phyloP scores from a whole-genome alignment of 2,113 vertebrate genomes.

The Osmerus mordax region DNA sequence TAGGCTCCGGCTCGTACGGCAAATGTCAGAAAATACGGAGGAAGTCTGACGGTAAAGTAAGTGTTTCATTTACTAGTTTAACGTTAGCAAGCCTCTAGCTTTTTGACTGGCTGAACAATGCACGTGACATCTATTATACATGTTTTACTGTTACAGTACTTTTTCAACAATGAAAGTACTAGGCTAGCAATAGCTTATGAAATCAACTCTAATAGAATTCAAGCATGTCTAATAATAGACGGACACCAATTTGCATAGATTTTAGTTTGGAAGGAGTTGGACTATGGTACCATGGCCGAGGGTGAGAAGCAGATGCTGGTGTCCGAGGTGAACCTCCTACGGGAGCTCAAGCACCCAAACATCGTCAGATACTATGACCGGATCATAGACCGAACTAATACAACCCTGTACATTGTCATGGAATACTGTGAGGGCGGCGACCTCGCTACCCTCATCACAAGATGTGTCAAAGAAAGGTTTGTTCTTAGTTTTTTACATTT shows the following conservation, averaged over 20 bases:
- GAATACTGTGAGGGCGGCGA: slow-evolving; percentile 94
- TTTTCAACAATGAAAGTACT: not conserved
- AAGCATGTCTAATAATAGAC: not conserved
- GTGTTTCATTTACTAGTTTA: slow-evolving; percentile 8
- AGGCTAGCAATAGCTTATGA: not conserved
- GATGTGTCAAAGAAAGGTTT: slow-evolving; percentile 84
- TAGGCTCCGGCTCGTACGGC: slow-evolving; percentile 90
- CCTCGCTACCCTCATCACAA: slow-evolving; percentile 82
- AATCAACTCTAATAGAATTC: not conserved
- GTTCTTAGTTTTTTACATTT: not conserved
- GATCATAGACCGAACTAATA: slow-evolving; percentile 87
- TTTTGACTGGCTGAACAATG: no score
- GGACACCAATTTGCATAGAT: slow-evolving; percentile 61
- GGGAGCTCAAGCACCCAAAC: slow-evolving; percentile 91
- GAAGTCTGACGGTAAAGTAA: slow-evolving; percentile 88
- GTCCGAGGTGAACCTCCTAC: slow-evolving; percentile 92
- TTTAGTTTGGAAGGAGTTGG: slow-evolving; percentile 95
- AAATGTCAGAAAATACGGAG: slow-evolving; percentile 90
- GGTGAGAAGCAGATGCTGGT: slow-evolving; percentile 95
- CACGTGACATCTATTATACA: not conserved
- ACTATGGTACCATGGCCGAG: slow-evolving; percentile 92
- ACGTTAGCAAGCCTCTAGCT: not conserved
- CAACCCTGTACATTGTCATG: slow-evolving; percentile 94
- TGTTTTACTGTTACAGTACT: no score
- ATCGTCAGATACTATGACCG: slow-evolving; percentile 93